Conservation (phyloP, 2,797 vertebrate species). For the Semaprochilodus insignis region DNA sequence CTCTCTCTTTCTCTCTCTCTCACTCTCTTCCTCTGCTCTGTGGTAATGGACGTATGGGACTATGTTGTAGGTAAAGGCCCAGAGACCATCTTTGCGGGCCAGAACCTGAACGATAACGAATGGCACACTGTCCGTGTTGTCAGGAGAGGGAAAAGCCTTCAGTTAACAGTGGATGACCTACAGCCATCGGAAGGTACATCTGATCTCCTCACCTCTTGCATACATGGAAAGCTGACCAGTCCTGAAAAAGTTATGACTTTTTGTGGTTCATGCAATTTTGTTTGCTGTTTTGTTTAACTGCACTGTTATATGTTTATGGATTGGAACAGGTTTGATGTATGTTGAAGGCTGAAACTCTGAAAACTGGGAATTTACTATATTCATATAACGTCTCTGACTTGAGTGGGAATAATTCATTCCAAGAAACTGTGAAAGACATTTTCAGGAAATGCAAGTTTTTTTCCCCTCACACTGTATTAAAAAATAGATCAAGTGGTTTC, state of each 20-base stretch:
- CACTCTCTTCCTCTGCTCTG: conserved; percentile 59
- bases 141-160: conserved; percentile 95
- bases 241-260: background rate
- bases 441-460: conserved; percentile 44
- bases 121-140: conserved; percentile 99
- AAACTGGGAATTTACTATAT: conserved; percentile 47
- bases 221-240: background rate
- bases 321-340: conserved; percentile 23
- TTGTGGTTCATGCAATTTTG: conserved; percentile 8
- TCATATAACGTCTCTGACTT: conserved; percentile 60
- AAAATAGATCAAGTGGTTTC: conserved; percentile 25
- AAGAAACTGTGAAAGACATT: conserved; percentile 45
- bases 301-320: conserved; percentile 19
- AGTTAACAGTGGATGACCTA: conserved; percentile 96
- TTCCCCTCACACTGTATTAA: conserved; percentile 12
- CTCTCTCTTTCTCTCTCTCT: conserved; percentile 36
- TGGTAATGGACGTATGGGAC: conserved; percentile 79
- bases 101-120: conserved; percentile 99
- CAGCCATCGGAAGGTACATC: conserved; percentile 94
- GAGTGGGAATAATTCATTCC: conserved; percentile 27
- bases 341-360: conserved; percentile 21
- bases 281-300: conserved; percentile 4
- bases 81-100: conserved; percentile 99
- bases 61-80: conserved; percentile 99
- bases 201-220: conserved; percentile 2